These are phyloP conservation scores for Synergus laeviventris DNA, from an alignment of 2,888 invertebrate species.

Conservation along the genomic window DNA sequence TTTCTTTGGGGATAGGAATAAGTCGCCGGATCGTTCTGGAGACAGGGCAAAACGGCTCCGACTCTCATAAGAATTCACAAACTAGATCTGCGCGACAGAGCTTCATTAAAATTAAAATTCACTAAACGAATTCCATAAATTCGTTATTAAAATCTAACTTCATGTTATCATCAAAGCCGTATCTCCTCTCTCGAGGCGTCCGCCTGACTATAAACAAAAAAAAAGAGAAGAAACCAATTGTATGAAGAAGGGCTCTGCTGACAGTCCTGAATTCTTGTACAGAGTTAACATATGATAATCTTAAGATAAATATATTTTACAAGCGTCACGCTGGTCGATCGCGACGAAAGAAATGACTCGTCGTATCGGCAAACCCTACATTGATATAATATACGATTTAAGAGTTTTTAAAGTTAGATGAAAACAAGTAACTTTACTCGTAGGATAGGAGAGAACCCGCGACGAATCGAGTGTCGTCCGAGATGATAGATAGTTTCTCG, in stretches of 20 bases:
- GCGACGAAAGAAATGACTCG: conserved; percentile 51
- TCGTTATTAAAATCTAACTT: not conserved
- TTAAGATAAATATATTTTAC: conserved; percentile 67
- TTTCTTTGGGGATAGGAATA: conserved; percentile 17
- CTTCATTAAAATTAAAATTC: not conserved
- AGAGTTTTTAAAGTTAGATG: conserved; percentile 66
- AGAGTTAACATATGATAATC: conserved; percentile 54
- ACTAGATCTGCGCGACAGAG: conserved; percentile 5
- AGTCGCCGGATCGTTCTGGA: not conserved
- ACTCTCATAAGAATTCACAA: conserved; percentile 19
- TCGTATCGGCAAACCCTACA: conserved; percentile 58
- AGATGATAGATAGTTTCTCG: conserved; percentile 25
- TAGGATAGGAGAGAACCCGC: conserved; percentile 42
- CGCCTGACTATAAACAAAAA: not conserved
- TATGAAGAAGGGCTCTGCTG: conserved; percentile 56
- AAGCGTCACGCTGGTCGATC: conserved; percentile 63
- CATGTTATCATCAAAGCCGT: not conserved
- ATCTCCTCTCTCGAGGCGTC: conserved; percentile 2
- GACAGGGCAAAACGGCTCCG: conserved; percentile 15
- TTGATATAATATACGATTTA: conserved; percentile 64
- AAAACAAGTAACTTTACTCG: conserved; percentile 52
- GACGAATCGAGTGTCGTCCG: conserved; percentile 35
- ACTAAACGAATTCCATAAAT: not conserved
- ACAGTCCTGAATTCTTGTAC: conserved; percentile 58
- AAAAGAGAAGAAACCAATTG: conserved; percentile 42